Percentiles rank a stretch among this genome's conserved stretches.
Conservation (phyloP, 2,888 invertebrate genomes). For the Drosophila nr. medialis region DNA sequence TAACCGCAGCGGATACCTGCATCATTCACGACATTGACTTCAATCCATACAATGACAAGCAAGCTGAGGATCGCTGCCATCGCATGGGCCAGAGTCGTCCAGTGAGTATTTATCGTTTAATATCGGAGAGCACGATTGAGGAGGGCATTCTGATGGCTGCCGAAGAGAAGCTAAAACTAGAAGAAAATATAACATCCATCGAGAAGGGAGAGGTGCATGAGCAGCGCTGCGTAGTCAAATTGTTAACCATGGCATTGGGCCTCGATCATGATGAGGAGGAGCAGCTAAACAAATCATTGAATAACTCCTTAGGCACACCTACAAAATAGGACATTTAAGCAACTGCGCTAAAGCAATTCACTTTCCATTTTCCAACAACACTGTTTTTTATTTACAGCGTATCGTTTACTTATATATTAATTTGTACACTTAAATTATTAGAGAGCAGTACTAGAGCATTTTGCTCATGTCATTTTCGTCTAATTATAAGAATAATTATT, state of each 20-base stretch:
- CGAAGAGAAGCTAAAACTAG: constrained; percentile 95
- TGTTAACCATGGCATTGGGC: constrained; percentile 92
- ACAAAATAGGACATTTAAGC: constrained; percentile 60
- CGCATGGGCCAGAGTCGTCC: constrained; percentile 92
- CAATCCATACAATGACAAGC: constrained; percentile 99
- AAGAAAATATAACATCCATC: constrained; percentile 90
- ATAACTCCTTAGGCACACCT: constrained; percentile 68
- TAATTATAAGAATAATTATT: constrained; percentile 52
- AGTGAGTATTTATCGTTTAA: constrained; percentile 93
- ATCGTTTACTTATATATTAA: constrained; percentile 24
- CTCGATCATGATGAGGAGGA: constrained; percentile 84
- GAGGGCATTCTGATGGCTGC: constrained; percentile 96
- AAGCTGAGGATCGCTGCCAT: constrained; percentile 96
- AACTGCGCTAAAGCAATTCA: constrained; percentile 10
- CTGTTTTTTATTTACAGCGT: constrained; percentile 31
- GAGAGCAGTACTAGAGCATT: constrained; percentile 20
- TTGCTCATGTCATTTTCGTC: constrained; percentile 37
- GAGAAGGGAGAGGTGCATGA: constrained; percentile 88
- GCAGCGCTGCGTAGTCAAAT: constrained; percentile 91
- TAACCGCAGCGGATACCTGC: constrained; percentile 97
- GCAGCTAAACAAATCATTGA: constrained; percentile 74
- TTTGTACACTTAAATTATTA: constrained; percentile 35
- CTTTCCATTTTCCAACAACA: constrained; percentile 48
- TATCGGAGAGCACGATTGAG: constrained; percentile 95
- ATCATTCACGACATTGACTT: constrained; percentile 99